Evolutionary conservation across 2,797 vertebrate genomes (phyloP), one percentile per base, ranked within the genome.

Genomic region (Manis javanica): DNA sequence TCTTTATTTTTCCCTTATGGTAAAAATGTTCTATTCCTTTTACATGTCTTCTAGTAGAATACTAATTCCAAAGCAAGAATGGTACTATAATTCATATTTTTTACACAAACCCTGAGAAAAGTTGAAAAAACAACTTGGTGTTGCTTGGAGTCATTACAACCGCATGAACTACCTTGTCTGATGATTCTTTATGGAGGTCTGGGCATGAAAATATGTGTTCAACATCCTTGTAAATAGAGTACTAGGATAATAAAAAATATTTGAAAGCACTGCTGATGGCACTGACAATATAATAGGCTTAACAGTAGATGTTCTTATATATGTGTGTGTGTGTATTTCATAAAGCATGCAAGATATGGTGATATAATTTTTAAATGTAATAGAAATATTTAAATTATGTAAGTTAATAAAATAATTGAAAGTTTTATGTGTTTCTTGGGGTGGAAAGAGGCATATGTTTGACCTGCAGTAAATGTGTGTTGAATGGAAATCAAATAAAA

Each of bases 401-500:
- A 85, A 78, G 12, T 57, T 90, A 82, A 66, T 74, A 79, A 92
- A 63, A 82, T 16, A 87, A 81, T 64, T 2, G 66, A 6, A 46
- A 66, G 4, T 34, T 79, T 59, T 81, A 34, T 31, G 11, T 63
- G 10, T 88, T 89, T 87, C 87, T 23, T 78, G 78, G 24, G 59
- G 16, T 84, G 21, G 29, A 69, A 88, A 87, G 39, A 75, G 39
- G 18, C 23, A 59, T 39, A 49, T 79, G 15, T 31, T 79, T 88
- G 59, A 96, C 53, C 69, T 68, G 7, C 7, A 59, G 3, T 34
- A 90, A 94, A 87, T 87, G 49, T 31, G 3, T n/a, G 6, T 71
- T 79, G 75, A 92, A 59, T n/a, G 34, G 39, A 90, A 89, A 91
- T 93, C 5, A 51, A 85, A 89, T 83, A 15, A 84, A 72, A 86